phyloP scores from a whole-genome alignment of 2,888 invertebrate species.

The Seira ritae region DNA sequence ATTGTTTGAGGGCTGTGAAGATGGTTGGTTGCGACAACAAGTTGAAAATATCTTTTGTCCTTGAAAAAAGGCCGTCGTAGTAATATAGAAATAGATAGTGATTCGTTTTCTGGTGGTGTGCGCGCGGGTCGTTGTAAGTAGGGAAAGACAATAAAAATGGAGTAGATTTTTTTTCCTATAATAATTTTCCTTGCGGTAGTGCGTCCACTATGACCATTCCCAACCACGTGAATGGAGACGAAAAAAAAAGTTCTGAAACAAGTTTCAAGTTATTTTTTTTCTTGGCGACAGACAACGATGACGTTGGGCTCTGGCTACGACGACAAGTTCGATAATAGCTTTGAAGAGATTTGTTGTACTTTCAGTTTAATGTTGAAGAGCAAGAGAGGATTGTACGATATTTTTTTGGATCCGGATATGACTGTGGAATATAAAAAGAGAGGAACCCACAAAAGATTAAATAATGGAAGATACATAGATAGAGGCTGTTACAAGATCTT shows the following conservation, averaged over 20 bases:
- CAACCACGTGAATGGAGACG: conserved; percentile 12
- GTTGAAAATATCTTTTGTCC: conserved; percentile 4
- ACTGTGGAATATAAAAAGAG: neutral
- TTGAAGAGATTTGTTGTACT: conserved; percentile 16
- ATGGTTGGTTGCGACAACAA: conserved; percentile 16
- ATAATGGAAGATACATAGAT: neutral
- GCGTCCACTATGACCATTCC: neutral
- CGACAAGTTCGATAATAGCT: conserved; percentile 4
- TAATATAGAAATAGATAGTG: too few relatives aligned
- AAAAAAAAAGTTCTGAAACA: neutral
- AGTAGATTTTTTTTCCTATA: conserved; percentile 13
- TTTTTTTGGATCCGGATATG: conserved; percentile 5
- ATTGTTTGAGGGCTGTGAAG: neutral
- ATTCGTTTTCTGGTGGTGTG: neutral
- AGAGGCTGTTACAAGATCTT: neutral
- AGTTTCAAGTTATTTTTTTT: neutral
- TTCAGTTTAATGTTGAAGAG: conserved; percentile 16
- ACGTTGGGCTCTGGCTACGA: neutral
- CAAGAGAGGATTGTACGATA: neutral
- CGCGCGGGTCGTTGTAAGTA: neutral
- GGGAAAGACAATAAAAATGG: conserved; percentile 10
- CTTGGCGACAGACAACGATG: neutral
- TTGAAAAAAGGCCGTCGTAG: conserved; percentile 1
- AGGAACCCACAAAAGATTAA: conserved; percentile 7
- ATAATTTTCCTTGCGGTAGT: neutral